These are phyloP conservation scores for Caracal caracal DNA, from an alignment of 2,113 vertebrate species.

Conservation along the genomic window DNA sequence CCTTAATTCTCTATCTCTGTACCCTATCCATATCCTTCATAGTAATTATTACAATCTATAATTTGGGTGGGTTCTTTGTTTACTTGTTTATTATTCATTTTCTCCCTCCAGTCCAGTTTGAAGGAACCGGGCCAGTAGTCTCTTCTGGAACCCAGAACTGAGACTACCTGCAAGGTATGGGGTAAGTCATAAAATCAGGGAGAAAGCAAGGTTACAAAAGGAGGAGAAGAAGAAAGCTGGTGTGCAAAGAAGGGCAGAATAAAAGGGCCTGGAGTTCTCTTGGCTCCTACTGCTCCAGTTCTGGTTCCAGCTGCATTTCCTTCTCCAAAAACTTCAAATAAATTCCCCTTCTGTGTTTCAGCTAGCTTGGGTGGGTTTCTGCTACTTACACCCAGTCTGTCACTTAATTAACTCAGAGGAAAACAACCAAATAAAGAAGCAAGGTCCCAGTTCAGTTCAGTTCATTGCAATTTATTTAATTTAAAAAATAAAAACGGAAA, in stretches of 20 bases:
- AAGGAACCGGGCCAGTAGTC: neutral
- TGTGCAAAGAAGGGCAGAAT: neutral
- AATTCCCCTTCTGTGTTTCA: neutral
- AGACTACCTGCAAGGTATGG: neutral
- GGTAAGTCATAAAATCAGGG: neutral
- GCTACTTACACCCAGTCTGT: neutral
- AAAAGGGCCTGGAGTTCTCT: accelerated
- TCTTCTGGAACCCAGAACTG: neutral
- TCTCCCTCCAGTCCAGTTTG: neutral
- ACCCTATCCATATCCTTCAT: neutral
- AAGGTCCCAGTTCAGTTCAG: conserved; percentile 78
- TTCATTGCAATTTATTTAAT: conserved; percentile 87
- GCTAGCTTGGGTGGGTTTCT: neutral
- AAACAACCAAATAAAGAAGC: conserved; percentile 57
- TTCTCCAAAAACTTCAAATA: neutral
- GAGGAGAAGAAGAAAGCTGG: neutral
- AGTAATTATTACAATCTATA: conserved; percentile 1
- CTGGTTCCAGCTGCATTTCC: neutral
- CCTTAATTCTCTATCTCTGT: neutral
- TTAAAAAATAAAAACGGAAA: conserved; percentile 81
- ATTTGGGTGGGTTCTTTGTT: neutral
- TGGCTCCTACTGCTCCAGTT: neutral
- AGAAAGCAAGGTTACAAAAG: neutral
- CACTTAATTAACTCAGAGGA: neutral
- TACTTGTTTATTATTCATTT: neutral